Percentiles rank a stretch among this genome's conserved stretches.
phyloP scores from a whole-genome alignment of 2,113 vertebrate species.

The Macquaria australasica region DNA sequence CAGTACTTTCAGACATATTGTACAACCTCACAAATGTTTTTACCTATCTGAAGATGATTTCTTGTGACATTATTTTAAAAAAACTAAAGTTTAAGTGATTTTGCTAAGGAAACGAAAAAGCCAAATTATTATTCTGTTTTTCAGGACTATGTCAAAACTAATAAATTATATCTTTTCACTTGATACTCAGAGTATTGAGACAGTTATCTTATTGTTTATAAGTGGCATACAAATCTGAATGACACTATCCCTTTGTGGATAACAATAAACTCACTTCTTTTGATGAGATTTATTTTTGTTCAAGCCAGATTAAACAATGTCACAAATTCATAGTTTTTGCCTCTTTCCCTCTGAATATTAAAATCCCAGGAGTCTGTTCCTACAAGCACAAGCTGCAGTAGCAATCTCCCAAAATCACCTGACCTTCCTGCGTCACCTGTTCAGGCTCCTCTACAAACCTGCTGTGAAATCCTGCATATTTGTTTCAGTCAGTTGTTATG shows the following conservation, averaged over 20 bases:
- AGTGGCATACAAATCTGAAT: constrained; percentile 29
- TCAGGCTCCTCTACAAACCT: constrained; percentile 44
- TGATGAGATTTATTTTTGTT: constrained; percentile 46
- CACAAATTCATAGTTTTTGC: constrained; percentile 24
- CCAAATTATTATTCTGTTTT: constrained; percentile 43
- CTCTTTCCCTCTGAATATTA: constrained; percentile 29
- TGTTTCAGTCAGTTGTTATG: constrained; percentile 73
- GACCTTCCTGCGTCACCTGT: constrained; percentile 42
- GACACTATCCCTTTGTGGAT: constrained; percentile 7
- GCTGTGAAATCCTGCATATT: constrained; percentile 70
- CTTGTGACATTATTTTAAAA: constrained; percentile 31
- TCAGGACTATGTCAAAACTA: constrained; percentile 18
- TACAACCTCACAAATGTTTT: constrained; percentile 16
- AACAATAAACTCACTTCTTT: constrained; percentile 37
- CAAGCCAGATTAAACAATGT: constrained; percentile 22
- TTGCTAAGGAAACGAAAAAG: constrained; percentile 3
- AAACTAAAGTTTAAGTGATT: neutral
- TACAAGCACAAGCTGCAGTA: constrained; percentile 55
- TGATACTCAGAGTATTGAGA: constrained; percentile 31
- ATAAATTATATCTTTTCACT: neutral
- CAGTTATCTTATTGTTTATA: constrained; percentile 20
- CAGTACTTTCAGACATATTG: constrained; percentile 14
- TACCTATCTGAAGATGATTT: neutral
- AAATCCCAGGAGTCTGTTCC: constrained; percentile 9
- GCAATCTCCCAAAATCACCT: constrained; percentile 17